These are phyloP conservation scores for Drosophila eohydei DNA, from an alignment of 2,888 invertebrate genomes.

Conservation along the genomic window DNA sequence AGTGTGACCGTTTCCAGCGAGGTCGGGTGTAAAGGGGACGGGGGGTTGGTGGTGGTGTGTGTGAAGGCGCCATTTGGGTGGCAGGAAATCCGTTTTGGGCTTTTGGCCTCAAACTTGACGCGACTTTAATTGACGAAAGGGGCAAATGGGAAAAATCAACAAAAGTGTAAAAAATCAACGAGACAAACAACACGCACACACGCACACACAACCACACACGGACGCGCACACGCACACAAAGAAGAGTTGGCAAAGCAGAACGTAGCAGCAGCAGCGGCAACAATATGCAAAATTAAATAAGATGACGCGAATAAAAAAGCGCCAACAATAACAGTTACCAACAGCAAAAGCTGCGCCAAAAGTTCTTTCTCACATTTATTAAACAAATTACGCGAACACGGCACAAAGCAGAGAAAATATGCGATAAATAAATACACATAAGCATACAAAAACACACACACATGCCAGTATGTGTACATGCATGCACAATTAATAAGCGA, in stretches of 20 bases:
- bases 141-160: conserved; percentile 67
- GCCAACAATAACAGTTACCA: conserved; percentile 52
- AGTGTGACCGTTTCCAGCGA: conserved; percentile 45
- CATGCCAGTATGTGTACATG: background rate
- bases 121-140: conserved; percentile 69
- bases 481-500: conserved; percentile 42
- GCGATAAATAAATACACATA: conserved; percentile 57
- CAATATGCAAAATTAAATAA: conserved; percentile 79
- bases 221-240: conserved; percentile 19
- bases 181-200: conserved; percentile 36
- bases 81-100: conserved; percentile 60
- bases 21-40: background rate
- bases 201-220: conserved; percentile 27
- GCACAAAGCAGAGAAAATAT: conserved; percentile 27
- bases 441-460: conserved; percentile 6
- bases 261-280: conserved; percentile 36
- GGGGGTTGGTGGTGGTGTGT: background rate
- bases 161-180: conserved; percentile 60
- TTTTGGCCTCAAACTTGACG: conserved; percentile 60
- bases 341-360: conserved; percentile 32
- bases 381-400: conserved; percentile 68
- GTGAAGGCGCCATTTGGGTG: conserved; percentile 43
- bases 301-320: conserved; percentile 69
- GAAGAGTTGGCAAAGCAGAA: conserved; percentile 49
- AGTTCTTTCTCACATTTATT: conserved; percentile 76